Conservation (phyloP, 2,797 vertebrate genomes). For the Anabacerthia variegaticeps region DNA sequence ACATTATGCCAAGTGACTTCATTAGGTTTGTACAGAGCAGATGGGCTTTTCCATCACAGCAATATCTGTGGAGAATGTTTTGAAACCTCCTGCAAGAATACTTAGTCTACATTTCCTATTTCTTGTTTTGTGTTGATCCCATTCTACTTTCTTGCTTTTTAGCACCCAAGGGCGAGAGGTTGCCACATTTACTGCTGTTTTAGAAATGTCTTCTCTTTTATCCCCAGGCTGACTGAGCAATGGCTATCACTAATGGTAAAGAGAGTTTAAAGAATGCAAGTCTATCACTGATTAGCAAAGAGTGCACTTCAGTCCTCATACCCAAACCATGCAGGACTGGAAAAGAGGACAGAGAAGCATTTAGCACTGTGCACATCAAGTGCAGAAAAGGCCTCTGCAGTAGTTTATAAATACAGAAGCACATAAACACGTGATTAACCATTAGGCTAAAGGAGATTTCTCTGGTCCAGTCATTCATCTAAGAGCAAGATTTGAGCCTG, state of each 20-base stretch:
- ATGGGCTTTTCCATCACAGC: slow-evolving; percentile 26
- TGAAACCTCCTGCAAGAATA: not conserved
- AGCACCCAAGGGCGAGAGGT: not conserved
- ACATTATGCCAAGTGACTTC: not conserved
- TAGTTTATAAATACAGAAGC: not conserved
- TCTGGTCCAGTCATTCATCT: not conserved
- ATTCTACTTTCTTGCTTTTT: not conserved
- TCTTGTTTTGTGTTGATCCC: not conserved
- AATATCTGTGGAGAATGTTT: not conserved
- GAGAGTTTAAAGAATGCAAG: not conserved
- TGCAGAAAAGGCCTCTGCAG: not conserved
- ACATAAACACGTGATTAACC: not conserved
- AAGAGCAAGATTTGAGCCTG: not conserved
- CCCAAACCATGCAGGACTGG: not conserved
- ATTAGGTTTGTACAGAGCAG: slow-evolving; percentile 1
- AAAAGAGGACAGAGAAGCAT: not conserved
- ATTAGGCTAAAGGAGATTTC: not conserved
- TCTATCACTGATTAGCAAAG: not conserved
- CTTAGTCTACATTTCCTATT: slow-evolving; percentile 12
- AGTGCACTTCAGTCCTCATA: not conserved
- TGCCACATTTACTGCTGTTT: not conserved
- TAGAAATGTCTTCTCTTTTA: not conserved
- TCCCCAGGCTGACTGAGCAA: not conserved
- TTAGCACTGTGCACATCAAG: not conserved
- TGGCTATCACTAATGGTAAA: not conserved